Conservation (phyloP, 2,113 vertebrate species). For the Phrynosoma blainvillii region DNA sequence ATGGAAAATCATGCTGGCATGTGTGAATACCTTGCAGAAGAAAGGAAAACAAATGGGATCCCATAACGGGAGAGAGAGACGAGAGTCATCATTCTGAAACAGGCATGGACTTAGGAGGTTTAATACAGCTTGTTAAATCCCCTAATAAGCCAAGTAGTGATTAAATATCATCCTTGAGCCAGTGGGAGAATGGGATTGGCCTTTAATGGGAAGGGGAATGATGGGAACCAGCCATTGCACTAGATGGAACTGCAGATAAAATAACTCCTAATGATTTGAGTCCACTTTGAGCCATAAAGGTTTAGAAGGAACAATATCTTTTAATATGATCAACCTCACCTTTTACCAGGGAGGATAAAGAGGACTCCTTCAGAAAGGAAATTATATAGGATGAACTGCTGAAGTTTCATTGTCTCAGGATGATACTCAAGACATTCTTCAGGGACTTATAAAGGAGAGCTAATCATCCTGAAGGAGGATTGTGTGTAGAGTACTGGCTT, state of each 20-base stretch:
- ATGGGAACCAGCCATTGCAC: conserved; percentile 61
- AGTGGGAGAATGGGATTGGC: conserved; percentile 63
- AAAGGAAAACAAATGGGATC: conserved; percentile 72
- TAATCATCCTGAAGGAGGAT: neutral
- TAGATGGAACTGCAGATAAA: conserved; percentile 66
- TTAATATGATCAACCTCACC: conserved; percentile 69
- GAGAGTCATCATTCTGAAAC: conserved; percentile 70
- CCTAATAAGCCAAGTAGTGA: conserved; percentile 70
- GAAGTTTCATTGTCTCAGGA: conserved; percentile 25
- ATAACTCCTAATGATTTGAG: conserved; percentile 68
- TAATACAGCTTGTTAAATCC: conserved; percentile 74
- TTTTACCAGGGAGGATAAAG: conserved; percentile 72
- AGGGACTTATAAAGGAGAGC: neutral
- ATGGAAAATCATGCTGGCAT: conserved; percentile 65
- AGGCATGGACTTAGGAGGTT: conserved; percentile 64
- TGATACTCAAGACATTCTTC: conserved; percentile 5
- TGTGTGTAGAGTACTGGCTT: too few species aligned
- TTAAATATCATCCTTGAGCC: conserved; percentile 67
- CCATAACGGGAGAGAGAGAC: conserved; percentile 62
- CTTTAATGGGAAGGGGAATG: conserved; percentile 41
- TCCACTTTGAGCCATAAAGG: conserved; percentile 72
- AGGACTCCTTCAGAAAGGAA: conserved; percentile 62
- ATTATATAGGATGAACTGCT: conserved; percentile 67
- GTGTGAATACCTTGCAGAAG: conserved; percentile 59
- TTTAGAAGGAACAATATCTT: conserved; percentile 73